phyloP scores from a whole-genome alignment of 2,113 vertebrate species.

The Girardinichthys multiradiatus region DNA sequence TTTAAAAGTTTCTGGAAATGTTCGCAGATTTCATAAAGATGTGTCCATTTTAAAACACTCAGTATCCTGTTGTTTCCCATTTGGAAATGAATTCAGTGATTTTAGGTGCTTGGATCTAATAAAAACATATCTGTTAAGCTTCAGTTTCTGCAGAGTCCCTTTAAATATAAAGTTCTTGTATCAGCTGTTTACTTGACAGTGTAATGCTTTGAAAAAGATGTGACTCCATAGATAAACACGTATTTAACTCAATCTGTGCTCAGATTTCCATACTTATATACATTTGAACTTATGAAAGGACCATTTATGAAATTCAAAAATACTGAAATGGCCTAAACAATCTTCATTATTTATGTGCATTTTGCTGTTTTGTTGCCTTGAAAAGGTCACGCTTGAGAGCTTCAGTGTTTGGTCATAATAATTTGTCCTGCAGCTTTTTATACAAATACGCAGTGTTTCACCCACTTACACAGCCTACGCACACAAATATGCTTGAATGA shows the following conservation, averaged over 20 bases:
- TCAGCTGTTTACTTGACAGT: background rate
- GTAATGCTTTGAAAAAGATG: background rate
- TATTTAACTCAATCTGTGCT: background rate
- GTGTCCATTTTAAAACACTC: too few species aligned
- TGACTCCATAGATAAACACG: too few species aligned
- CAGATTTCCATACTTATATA: background rate
- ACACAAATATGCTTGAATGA: background rate
- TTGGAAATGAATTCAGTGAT: too few species aligned
- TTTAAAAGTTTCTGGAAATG: background rate
- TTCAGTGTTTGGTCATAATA: conserved; percentile 41
- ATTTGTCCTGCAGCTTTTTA: conserved; percentile 52
- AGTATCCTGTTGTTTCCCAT: too few species aligned
- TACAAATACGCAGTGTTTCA: conserved; percentile 11
- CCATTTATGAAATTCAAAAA: background rate
- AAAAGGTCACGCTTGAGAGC: conserved; percentile 57
- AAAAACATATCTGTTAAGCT: background rate
- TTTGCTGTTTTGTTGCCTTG: conserved; percentile 40
- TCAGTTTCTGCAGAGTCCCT: background rate
- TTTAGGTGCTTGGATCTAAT: background rate
- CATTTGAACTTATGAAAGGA: background rate
- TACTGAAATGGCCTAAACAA: conserved; percentile 9
- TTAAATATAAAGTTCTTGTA: background rate
- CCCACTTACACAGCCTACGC: background rate
- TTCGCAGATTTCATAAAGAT: too few species aligned
- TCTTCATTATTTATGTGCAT: conserved; percentile 22